Evolutionary conservation across 2,797 vertebrate genomes (phyloP), one percentile per base, ranked within the genome.

Genomic region (Sebastes oblongus): DNA sequence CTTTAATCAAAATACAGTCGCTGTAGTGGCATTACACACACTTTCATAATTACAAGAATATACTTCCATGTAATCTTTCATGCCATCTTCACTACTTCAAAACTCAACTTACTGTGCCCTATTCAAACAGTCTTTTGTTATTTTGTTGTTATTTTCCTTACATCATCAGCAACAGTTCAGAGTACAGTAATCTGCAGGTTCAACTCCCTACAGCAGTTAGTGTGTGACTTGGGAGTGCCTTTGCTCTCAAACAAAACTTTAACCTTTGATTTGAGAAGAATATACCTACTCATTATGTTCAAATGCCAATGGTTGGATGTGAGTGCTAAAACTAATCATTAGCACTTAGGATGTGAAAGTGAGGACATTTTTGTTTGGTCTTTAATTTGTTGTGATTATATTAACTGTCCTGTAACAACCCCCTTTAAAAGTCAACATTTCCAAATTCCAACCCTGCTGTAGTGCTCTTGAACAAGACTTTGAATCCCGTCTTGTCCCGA

Each of bases 401-500:
- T 42, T 42, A 42, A 42, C 6, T 42, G 39, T 42, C 39, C 39
- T 42, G 39, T 42, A 42, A 42, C 39, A 42, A 42, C 14, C 14
- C 39, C 39, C 0, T 16, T 42, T 42, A 42, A 16, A 0, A 42
- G 39, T 42, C 39, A 42, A 42, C 14, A 0, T 18, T 42, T 42
- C 39, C 39, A 0, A 42, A 39, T 39, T 39, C 39, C 39, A 0
- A 42, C 39, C 14, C 39, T 16, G 14, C 39, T 16, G 39, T 42
- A 0, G 0, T 16, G 0, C 39, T 42, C 39, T 42, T 42, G 39
- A 42, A 42, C 39, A 42, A 55, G 11, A 24, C 39, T 55, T 55
- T 55, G 22, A 55, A 55, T 55, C 54, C n/a, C 10, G 5, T 54
- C 11, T 56, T 56, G 54, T 25, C 24, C 12, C 14, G 24, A 13